phyloP scores from a whole-genome alignment of 2,888 invertebrate species.

The Lomographa bimaculata region DNA sequence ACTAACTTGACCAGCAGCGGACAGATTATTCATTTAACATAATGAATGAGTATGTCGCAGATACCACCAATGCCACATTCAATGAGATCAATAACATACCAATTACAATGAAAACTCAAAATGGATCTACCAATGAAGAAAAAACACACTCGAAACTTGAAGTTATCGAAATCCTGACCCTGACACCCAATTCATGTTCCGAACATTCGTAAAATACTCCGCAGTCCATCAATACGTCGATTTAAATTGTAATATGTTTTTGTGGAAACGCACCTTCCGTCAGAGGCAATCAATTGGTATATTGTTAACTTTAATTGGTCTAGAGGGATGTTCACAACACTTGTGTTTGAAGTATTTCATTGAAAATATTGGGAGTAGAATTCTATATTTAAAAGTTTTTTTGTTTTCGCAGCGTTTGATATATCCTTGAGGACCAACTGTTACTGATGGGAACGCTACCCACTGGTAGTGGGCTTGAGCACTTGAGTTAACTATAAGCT shows the following conservation, averaged over 20 bases:
- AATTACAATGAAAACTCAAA: conserved; percentile 4
- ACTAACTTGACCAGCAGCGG: no score
- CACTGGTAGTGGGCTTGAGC: no score
- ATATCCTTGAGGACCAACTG: no score
- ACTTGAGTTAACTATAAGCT: no score
- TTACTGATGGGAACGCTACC: no score
- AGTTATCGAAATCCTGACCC: conserved; percentile 43
- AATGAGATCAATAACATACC: no score
- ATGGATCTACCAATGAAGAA: conserved; percentile 25
- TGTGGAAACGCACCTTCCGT: conserved; percentile 44
- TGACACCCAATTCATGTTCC: conserved; percentile 45
- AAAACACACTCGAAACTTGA: conserved; percentile 38
- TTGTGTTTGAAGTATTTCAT: neutral
- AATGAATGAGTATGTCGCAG: no score
- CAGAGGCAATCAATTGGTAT: conserved; percentile 46
- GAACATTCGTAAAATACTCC: conserved; percentile 42
- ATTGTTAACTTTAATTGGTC: conserved; percentile 49
- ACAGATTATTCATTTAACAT: no score
- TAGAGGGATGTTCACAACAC: conserved; percentile 14
- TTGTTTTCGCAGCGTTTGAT: no score
- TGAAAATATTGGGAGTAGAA: no score
- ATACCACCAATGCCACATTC: no score
- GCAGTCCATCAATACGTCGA: conserved; percentile 47
- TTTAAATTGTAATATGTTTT: conserved; percentile 58
- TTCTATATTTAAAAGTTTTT: no score